These are phyloP conservation scores for Paracyclopina nana DNA, from an alignment of 1,140 invertebrate genomes.

Conservation along the genomic window DNA sequence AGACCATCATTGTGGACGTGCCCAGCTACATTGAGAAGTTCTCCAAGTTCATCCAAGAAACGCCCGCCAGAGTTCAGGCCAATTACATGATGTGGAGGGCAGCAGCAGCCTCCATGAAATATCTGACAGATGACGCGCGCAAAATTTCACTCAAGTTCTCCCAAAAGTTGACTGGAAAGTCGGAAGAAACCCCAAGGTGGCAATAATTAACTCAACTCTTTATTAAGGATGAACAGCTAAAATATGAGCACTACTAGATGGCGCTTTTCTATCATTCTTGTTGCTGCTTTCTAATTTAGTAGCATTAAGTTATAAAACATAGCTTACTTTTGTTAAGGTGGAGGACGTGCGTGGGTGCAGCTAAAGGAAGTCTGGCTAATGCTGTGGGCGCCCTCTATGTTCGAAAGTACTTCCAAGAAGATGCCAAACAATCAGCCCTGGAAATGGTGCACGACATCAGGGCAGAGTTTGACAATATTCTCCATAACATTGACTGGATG, in stretches of 20 bases:
- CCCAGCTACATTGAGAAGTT: slow-evolving; percentile 9
- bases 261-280: too few species aligned
- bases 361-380: slow-evolving; percentile 24
- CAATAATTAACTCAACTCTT: slow-evolving; percentile 33
- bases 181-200: slow-evolving; percentile 52
- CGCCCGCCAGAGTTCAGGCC: slow-evolving; percentile 34
- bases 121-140: slow-evolving; percentile 47
- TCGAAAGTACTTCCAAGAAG: slow-evolving; percentile 21
- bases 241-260: too few species aligned
- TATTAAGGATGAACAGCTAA: too few species aligned
- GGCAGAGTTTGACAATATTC: slow-evolving; percentile 18
- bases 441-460: slow-evolving; percentile 21
- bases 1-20: slow-evolving; percentile 11
- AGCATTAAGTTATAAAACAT: too few species aligned
- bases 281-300: too few species aligned
- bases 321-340: too few species aligned
- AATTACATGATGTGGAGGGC: slow-evolving; percentile 69
- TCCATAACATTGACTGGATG: slow-evolving; percentile 21
- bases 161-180: slow-evolving; percentile 50
- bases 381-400: slow-evolving; percentile 23
- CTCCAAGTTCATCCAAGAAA: slow-evolving; percentile 9
- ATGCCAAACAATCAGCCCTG: slow-evolving; percentile 20
- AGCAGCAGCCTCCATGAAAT: slow-evolving; percentile 45
- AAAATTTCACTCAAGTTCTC: slow-evolving; percentile 41
- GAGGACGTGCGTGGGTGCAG: slow-evolving; percentile 41